phyloP scores from a whole-genome alignment of 1,140 invertebrate species.

The Caerostris darwini region DNA sequence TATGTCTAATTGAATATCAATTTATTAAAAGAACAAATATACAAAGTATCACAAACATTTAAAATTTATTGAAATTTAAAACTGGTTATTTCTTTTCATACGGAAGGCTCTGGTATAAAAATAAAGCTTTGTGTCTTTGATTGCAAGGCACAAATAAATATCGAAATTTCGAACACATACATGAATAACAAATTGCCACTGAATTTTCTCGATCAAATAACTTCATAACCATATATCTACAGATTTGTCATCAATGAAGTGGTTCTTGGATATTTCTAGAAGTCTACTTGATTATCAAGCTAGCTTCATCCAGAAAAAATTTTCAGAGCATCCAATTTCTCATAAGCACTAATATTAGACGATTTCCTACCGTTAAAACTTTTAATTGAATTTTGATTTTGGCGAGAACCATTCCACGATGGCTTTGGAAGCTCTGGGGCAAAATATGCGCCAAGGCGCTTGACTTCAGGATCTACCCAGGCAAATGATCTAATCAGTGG shows the following conservation, averaged over 20 bases:
- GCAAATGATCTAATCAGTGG: conserved; percentile 30
- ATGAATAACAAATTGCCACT: neutral
- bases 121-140: no score
- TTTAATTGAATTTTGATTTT: conserved; percentile 36
- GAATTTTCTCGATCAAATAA: neutral
- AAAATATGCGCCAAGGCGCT: conserved; percentile 1
- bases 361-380: neutral
- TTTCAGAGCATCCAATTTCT: neutral
- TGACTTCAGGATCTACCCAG: conserved; percentile 1
- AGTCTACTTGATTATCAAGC: neutral
- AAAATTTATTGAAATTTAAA: no score
- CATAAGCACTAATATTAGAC: neutral
- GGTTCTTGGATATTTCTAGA: neutral
- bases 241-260: neutral
- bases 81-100: no score
- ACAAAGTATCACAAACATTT: no score
- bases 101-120: no score
- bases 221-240: neutral
- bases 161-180: neutral
- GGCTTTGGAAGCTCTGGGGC: neutral
- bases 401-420: neutral
- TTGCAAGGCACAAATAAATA: neutral
- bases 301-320: neutral
- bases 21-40: no score
- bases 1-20: no score